Percentiles rank a stretch among this genome's conserved stretches.
Evolutionary conservation across 1,140 invertebrate genomes (phyloP).

Genomic region (Papilio glaucus): DNA sequence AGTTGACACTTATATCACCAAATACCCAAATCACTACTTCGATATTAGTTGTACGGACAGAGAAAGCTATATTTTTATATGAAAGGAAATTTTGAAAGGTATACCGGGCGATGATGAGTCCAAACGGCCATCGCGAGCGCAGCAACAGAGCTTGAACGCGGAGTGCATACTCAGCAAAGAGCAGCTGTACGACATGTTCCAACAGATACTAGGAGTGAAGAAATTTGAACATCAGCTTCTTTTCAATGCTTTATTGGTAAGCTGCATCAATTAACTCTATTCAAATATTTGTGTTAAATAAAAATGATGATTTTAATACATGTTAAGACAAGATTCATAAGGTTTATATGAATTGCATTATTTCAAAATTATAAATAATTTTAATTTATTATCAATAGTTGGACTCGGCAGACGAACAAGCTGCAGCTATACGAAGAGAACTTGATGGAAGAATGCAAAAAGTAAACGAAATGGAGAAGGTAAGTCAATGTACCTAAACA

Average conservation of each 20-base stretch:
- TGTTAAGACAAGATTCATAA: too few relatives aligned
- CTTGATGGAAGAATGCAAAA: conserved; percentile 98
- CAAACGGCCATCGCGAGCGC: conserved; percentile 92
- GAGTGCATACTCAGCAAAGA: conserved; percentile 97
- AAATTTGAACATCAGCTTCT: conserved; percentile 99
- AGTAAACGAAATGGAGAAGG: conserved; percentile 98
- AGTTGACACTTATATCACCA: too few relatives aligned
- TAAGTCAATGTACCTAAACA: conserved; percentile 70
- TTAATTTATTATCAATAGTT: conserved; percentile 85
- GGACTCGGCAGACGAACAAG: conserved; percentile 99
- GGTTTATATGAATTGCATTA: too few relatives aligned
- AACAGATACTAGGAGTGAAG: conserved; percentile 98
- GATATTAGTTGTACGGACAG: background rate
- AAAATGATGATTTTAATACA: too few relatives aligned
- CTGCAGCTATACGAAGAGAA: conserved; percentile 99
- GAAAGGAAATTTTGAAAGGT: conserved; percentile 51
- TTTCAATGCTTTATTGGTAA: conserved; percentile 98
- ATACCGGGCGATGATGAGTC: conserved; percentile 92
- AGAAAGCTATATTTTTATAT: background rate
- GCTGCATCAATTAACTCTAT: too few relatives aligned
- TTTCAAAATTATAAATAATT: too few relatives aligned
- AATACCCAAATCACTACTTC: background rate
- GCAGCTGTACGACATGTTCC: conserved; percentile 99
- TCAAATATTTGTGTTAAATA: too few relatives aligned
- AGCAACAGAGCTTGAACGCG: conserved; percentile 94